Conservation (phyloP, 2,113 vertebrate genomes). For the Conger conger region DNA sequence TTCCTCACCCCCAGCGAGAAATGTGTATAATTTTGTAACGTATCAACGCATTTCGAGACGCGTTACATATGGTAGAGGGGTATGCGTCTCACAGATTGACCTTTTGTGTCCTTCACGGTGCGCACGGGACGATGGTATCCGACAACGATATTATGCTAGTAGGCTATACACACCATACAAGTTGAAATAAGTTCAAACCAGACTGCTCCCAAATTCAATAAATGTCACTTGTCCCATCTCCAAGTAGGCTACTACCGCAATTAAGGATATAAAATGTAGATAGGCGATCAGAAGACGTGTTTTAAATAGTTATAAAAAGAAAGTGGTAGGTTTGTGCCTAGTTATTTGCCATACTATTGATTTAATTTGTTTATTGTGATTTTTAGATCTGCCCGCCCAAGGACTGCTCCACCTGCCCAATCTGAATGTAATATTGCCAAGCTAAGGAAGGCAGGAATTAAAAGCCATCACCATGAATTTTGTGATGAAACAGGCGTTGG, state of each 20-base stretch:
- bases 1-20: neutral
- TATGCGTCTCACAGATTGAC: conserved; percentile 46
- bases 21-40: conserved; percentile 1
- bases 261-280: neutral
- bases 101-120: conserved; percentile 63
- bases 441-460: conserved; percentile 65
- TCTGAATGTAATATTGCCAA: conserved; percentile 75
- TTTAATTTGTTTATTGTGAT: conserved; percentile 14
- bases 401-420: conserved; percentile 52
- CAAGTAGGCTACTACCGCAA: neutral
- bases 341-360: neutral
- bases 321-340: neutral
- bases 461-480: conserved; percentile 88
- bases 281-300: neutral
- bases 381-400: conserved; percentile 57
- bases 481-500: conserved; percentile 93
- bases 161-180: neutral
- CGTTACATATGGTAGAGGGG: conserved; percentile 26
- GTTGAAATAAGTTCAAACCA: neutral
- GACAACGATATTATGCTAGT: neutral
- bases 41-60: neutral
- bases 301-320: neutral
- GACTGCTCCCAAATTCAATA: neutral
- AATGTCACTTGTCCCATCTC: neutral
- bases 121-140: conserved; percentile 29